Evolutionary conservation across 1,140 invertebrate genomes (phyloP).

Genomic region (Lasioglossum albipes): DNA sequence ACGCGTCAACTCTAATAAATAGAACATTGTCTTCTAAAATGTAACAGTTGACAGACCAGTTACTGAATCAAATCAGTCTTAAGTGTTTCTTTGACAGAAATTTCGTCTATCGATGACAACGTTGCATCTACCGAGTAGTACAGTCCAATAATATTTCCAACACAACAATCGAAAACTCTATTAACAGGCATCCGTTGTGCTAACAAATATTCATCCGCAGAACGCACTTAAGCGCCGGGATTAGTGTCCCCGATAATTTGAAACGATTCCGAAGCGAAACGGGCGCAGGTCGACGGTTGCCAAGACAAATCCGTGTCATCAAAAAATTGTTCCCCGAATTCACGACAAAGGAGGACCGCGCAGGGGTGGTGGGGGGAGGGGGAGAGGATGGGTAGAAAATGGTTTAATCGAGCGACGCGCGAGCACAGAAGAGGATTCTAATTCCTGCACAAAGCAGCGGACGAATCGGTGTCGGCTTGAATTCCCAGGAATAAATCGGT

Average conservation of each 20-base stretch:
- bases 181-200: no score
- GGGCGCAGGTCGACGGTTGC: no score
- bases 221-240: neutral
- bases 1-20: no score
- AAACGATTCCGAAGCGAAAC: neutral
- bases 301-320: neutral
- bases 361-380: neutral
- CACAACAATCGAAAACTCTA: no score
- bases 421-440: slow-evolving; percentile 20
- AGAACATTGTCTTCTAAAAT: no score
- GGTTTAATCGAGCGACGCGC: slow-evolving; percentile 16
- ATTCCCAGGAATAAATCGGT: slow-evolving; percentile 42
- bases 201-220: neutral
- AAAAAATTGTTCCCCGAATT: slow-evolving; percentile 12
- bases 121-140: no score
- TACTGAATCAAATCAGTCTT: no score
- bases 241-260: neutral
- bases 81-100: no score
- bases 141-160: no score
- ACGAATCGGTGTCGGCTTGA: slow-evolving; percentile 39
- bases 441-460: slow-evolving; percentile 20
- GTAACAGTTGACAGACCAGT: no score
- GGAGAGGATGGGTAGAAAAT: neutral
- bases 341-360: neutral
- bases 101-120: no score